phyloP scores from a whole-genome alignment of 1,140 invertebrate genomes.

The Eriocheir sinensis region DNA sequence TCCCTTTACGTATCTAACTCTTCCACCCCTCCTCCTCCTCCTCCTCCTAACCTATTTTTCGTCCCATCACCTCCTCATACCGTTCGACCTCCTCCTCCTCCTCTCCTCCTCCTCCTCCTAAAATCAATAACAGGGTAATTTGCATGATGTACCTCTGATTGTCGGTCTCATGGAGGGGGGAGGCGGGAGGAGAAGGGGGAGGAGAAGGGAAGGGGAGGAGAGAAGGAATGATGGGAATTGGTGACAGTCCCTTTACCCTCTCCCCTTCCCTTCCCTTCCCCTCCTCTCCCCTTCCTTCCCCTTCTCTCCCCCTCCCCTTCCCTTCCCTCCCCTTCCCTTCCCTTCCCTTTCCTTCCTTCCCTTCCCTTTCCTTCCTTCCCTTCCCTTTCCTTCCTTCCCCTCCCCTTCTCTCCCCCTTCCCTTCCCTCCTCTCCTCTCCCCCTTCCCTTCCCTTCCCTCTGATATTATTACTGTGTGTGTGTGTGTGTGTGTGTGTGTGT shows the following conservation, averaged over 20 bases:
- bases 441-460: background rate
- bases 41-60: no score
- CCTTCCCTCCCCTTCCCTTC: slow-evolving; percentile 35
- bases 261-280: slow-evolving; percentile 16
- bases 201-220: background rate
- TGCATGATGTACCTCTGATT: background rate
- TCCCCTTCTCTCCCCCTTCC: slow-evolving; percentile 41
- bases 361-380: background rate
- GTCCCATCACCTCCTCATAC: no score
- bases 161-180: background rate
- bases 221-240: background rate
- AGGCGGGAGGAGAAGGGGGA: background rate
- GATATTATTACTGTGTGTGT: background rate
- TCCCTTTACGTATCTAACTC: background rate
- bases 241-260: background rate
- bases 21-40: background rate
- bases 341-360: slow-evolving; percentile 10
- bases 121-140: background rate
- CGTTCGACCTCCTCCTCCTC: background rate
- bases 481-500: slow-evolving; percentile 34
- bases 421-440: slow-evolving; percentile 35
- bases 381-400: background rate
- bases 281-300: slow-evolving; percentile 18
- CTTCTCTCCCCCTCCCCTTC: background rate
- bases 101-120: background rate